phyloP scores from a whole-genome alignment of 2,888 invertebrate species.

The Dorcus hopei region DNA sequence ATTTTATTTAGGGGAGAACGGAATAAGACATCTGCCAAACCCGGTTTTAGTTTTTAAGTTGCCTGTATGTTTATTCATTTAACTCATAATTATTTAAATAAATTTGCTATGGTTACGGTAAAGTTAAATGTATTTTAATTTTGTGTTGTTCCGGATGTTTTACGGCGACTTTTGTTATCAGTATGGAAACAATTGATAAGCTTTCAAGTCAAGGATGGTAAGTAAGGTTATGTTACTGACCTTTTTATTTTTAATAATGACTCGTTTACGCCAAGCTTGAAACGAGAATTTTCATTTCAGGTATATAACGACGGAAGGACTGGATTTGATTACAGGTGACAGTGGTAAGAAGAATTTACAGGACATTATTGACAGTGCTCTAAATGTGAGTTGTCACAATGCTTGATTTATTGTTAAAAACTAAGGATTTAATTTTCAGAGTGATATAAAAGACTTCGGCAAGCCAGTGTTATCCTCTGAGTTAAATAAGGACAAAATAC shows the following conservation, averaged over 20 bases:
- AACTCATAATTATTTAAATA: no score
- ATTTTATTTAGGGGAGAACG: no score
- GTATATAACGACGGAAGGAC: slow-evolving; percentile 71
- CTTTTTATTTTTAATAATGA: not conserved
- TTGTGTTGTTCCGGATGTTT: no score
- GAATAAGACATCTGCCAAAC: no score
- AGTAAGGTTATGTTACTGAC: slow-evolving; percentile 30
- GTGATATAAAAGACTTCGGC: slow-evolving; percentile 80
- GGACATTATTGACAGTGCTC: slow-evolving; percentile 59
- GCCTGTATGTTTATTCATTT: no score
- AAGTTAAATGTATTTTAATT: no score
- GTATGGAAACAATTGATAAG: slow-evolving; percentile 61
- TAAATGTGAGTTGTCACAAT: slow-evolving; percentile 61
- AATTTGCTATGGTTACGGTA: no score
- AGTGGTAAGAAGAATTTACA: slow-evolving; percentile 62
- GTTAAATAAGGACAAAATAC: slow-evolving; percentile 57
- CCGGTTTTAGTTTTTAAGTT: no score
- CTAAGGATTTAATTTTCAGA: slow-evolving; percentile 49
- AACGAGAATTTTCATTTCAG: slow-evolving; percentile 49
- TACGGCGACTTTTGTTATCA: not conserved
- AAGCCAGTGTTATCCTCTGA: slow-evolving; percentile 69
- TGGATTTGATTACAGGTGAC: slow-evolving; percentile 64
- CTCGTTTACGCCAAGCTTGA: not conserved
- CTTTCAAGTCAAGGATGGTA: slow-evolving; percentile 68
- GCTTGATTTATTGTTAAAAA: slow-evolving; percentile 1